phyloP scores from a whole-genome alignment of 2,797 vertebrate species.

The Labroides dimidiatus region DNA sequence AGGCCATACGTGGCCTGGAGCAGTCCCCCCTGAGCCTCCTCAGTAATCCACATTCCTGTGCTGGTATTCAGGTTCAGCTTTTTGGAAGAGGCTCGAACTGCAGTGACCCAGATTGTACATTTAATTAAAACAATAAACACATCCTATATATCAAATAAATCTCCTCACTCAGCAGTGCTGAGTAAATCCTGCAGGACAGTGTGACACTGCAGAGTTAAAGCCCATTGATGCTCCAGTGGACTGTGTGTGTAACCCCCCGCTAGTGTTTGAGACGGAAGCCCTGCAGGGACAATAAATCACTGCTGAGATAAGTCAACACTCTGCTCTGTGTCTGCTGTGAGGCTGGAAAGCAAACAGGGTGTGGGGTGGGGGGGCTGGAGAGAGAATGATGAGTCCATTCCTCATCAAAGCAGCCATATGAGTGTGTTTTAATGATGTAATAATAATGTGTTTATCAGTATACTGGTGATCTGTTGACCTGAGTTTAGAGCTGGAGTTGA shows the following conservation, averaged over 20 bases:
- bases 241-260: conserved; percentile 4
- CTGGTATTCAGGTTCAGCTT: not conserved
- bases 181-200: not conserved
- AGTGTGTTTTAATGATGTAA: too few relatives aligned
- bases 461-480: too few relatives aligned
- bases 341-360: not conserved
- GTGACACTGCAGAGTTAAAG: conserved; percentile 5
- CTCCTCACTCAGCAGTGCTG: not conserved
- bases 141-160: not conserved
- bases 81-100: not conserved
- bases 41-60: conserved; percentile 9
- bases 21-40: not conserved
- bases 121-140: not conserved
- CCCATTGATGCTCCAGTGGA: not conserved
- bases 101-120: not conserved
- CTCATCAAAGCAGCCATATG: too few relatives aligned
- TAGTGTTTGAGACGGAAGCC: not conserved
- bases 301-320: conserved; percentile 43
- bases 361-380: too few relatives aligned
- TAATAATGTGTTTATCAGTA: too few relatives aligned
- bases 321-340: not conserved
- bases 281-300: conserved; percentile 32
- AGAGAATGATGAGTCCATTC: too few relatives aligned
- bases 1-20: not conserved
- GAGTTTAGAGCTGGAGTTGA: too few relatives aligned